phyloP scores from a whole-genome alignment of 2,797 vertebrate genomes.

The Morus bassanus region DNA sequence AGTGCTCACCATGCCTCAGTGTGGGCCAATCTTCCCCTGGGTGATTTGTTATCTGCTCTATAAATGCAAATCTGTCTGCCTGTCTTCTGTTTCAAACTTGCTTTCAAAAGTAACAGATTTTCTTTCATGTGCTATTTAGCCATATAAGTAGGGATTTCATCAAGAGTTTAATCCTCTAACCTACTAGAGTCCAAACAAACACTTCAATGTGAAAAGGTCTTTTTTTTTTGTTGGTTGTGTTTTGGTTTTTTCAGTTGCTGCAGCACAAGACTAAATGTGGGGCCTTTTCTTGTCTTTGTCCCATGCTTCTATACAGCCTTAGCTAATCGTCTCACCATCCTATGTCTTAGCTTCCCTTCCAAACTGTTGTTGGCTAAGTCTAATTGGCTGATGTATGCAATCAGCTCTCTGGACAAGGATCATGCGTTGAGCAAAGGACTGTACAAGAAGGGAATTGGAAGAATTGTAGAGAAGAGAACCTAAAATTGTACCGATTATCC shows the following conservation, averaged over 20 bases:
- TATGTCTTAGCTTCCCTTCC: neutral
- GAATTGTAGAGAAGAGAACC: neutral
- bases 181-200: neutral
- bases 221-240: neutral
- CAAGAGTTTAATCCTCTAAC: neutral
- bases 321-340: neutral
- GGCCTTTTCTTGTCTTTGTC: neutral
- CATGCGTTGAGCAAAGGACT: neutral
- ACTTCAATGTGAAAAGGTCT: neutral
- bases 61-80: neutral
- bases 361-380: neutral
- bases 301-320: neutral
- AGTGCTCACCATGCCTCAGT: neutral
- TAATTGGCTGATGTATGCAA: neutral
- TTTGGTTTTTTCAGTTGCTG: neutral
- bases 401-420: neutral
- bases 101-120: neutral
- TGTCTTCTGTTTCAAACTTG: neutral
- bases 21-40: neutral
- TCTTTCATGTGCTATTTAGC: neutral
- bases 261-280: neutral
- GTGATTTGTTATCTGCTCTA: neutral
- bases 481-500: neutral
- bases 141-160: neutral
- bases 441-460: neutral